phyloP scores from a whole-genome alignment of 2,113 vertebrate genomes.

The Macquaria ambigua region DNA sequence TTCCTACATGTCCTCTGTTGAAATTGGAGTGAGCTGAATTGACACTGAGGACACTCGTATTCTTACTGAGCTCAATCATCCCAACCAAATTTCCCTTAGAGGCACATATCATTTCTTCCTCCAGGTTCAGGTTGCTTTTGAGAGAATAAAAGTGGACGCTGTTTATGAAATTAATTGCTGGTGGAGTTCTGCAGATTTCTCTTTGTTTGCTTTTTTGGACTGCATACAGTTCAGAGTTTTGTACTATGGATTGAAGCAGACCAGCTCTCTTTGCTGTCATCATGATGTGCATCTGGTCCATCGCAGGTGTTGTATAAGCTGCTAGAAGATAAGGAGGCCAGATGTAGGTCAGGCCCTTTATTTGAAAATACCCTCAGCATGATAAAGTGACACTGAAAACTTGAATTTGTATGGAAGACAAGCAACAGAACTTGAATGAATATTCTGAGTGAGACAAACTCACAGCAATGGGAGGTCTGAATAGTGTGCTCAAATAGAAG shows the following conservation, averaged over 20 bases:
- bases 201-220: neutral
- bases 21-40: neutral
- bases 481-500: neutral
- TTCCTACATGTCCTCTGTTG: constrained; percentile 4
- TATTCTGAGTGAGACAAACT: neutral
- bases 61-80: constrained; percentile 3
- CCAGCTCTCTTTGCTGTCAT: constrained; percentile 11
- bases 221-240: neutral
- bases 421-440: no score
- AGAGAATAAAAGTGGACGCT: neutral
- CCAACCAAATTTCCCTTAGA: no score
- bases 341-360: constrained; percentile 4
- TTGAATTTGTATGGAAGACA: no score
- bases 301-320: constrained; percentile 6
- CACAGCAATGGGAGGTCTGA: neutral
- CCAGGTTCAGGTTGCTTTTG: neutral
- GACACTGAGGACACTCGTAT: neutral
- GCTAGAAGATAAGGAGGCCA: constrained; percentile 13
- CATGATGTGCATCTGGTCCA: constrained; percentile 18
- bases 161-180: constrained; percentile 29
- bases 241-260: neutral
- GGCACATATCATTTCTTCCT: neutral
- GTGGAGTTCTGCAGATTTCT: neutral
- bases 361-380: neutral
- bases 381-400: neutral